phyloP scores from a whole-genome alignment of 37 sponge, comb jelly and placozoan genomes.

The Ianthella basta region DNA sequence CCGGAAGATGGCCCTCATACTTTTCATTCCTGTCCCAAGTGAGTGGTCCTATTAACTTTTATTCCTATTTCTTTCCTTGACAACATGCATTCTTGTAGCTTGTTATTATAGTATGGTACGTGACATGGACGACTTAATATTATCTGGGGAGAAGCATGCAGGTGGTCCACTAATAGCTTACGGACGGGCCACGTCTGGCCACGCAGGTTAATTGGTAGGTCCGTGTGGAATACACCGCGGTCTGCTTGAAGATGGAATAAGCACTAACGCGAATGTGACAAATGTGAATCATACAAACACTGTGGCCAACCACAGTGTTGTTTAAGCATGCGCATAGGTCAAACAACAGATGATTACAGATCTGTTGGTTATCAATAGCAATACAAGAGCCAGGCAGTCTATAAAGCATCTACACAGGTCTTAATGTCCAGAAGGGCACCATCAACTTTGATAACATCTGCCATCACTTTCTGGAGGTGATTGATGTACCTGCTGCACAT shows the following conservation, averaged over 20 bases:
- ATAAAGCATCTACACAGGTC: background rate
- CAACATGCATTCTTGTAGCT: no score
- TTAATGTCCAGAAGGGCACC: constrained; percentile 10
- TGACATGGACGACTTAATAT: background rate
- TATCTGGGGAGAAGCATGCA: background rate
- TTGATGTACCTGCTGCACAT: constrained; percentile 10
- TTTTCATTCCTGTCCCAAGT: no score
- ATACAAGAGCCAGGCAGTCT: background rate
- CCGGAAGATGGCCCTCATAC: no score
- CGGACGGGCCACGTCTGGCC: background rate
- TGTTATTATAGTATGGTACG: background rate
- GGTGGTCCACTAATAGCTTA: background rate
- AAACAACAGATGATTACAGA: background rate
- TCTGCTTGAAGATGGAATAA: no score
- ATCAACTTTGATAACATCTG: background rate
- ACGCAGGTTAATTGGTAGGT: no score
- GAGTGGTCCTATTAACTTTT: no score
- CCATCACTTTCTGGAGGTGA: background rate
- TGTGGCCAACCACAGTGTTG: background rate
- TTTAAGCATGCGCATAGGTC: background rate
- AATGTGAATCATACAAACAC: background rate
- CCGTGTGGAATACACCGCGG: no score
- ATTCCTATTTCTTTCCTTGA: no score
- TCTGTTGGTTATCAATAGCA: background rate
- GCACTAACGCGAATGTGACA: background rate